Conservation (phyloP, 2,888 invertebrate genomes). For the Cheilosia pagana region DNA sequence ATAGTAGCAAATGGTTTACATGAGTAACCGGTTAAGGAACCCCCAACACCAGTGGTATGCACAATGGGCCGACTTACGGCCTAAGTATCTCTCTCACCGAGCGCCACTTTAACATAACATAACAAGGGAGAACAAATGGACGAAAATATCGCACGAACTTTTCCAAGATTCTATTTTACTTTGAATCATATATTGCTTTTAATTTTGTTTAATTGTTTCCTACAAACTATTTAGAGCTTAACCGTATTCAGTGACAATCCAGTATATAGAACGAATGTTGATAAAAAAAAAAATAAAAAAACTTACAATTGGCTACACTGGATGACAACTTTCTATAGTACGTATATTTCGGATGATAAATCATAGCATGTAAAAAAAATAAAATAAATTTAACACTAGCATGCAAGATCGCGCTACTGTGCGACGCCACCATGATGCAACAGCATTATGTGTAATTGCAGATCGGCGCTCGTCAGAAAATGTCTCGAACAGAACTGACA, state of each 20-base stretch:
- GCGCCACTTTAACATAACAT: no score
- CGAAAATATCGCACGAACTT: no score
- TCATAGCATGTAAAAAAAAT: background rate
- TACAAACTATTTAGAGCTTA: conserved; percentile 29
- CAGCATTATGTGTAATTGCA: conserved; percentile 77
- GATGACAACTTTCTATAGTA: background rate
- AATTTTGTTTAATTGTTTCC: conserved; percentile 4
- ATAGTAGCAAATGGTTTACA: no score
- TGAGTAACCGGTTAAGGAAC: no score
- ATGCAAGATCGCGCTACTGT: conserved; percentile 17
- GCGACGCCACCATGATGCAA: conserved; percentile 69
- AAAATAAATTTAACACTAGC: background rate
- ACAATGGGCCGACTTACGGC: no score
- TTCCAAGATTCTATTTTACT: background rate
- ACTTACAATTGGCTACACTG: background rate
- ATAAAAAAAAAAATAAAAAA: background rate
- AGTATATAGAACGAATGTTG: background rate
- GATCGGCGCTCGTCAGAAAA: conserved; percentile 76
- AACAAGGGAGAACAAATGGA: no score
- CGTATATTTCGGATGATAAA: conserved; percentile 2
- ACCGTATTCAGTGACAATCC: background rate
- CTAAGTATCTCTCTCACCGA: no score
- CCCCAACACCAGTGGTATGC: no score
- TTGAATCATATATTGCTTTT: conserved; percentile 21
- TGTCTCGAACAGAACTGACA: conserved; percentile 76